phyloP scores from a whole-genome alignment of 1,140 invertebrate genomes.

The fruit fly (Drosophila melanogaster) region Release_6_plus_ISO1_MT NT_033779.5:12856501-12857000 shows the following conservation, averaged over 20 bases:
- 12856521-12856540: not conserved
- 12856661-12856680: conserved; percentile 16
- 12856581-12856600: conserved; percentile 80
- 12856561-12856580: conserved; percentile 74
- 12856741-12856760: conserved; percentile 82
- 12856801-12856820: conserved; percentile 13
- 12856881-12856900: not conserved
- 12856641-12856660: conserved; percentile 81
- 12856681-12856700: conserved; percentile 8
- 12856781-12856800: conserved; percentile 26
- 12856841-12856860: conserved; percentile 10
- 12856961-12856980: no score
- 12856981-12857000: no score
- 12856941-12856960: no score
- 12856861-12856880: not conserved
- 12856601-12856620: conserved; percentile 83
- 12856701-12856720: conserved; percentile 42
- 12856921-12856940: no score
- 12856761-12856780: conserved; percentile 77
- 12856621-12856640: conserved; percentile 83
- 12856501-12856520: conserved; percentile 34
- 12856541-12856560: conserved; percentile 8
- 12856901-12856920: no score
- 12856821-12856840: conserved; percentile 11
- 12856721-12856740: conserved; percentile 56